Conservation (phyloP, 2,888 invertebrate species). For the Himalopsyche japonica region DNA sequence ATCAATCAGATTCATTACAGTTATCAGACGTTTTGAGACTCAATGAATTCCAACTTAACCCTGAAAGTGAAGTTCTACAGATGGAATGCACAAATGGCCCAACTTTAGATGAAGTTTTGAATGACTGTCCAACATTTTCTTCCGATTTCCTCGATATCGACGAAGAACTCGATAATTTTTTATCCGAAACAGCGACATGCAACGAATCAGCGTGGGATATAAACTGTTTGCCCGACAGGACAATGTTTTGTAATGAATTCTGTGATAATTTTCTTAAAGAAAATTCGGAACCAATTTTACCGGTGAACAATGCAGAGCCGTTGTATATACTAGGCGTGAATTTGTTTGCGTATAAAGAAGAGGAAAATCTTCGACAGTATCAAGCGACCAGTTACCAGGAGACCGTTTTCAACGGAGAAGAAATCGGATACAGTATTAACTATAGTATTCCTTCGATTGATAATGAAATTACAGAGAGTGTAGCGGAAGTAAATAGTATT, state of each 20-base stretch:
- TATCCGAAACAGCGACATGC: constrained; percentile 21
- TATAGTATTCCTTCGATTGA: neutral
- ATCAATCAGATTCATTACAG: neutral
- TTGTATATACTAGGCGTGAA: constrained; percentile 34
- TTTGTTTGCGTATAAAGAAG: constrained; percentile 34
- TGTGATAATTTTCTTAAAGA: constrained; percentile 48
- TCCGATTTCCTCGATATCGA: constrained; percentile 28
- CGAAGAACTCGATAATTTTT: constrained; percentile 30
- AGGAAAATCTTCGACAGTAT: neutral
- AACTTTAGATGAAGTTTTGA: neutral
- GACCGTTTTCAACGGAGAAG: neutral
- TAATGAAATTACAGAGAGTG: neutral
- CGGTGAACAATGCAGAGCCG: constrained; percentile 21
- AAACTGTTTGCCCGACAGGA: constrained; percentile 56
- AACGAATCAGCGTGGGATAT: constrained; percentile 44
- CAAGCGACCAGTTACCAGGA: neutral
- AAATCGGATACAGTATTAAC: neutral
- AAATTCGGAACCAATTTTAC: constrained; percentile 46
- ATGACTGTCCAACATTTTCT: neutral
- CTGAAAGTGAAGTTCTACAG: constrained; percentile 11
- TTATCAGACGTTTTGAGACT: constrained; percentile 35
- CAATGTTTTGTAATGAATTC: constrained; percentile 60
- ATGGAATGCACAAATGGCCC: neutral
- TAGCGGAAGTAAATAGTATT: neutral
- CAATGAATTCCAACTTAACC: constrained; percentile 33